These are phyloP conservation scores for Python bivittatus DNA, from an alignment of 2,113 vertebrate genomes.

Conservation along the genomic window DNA sequence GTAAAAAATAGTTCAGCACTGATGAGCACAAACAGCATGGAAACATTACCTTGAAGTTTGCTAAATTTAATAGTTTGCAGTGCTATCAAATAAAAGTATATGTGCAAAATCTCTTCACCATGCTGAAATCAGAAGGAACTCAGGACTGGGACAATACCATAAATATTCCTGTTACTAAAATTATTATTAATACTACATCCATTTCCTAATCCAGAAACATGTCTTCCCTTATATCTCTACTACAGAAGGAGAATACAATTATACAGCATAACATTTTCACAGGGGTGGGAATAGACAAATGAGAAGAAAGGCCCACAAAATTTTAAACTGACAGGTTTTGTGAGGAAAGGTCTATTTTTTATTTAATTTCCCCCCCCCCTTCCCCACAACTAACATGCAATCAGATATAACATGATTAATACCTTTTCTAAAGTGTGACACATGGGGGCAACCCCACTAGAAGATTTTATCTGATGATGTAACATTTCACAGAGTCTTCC, in stretches of 20 bases:
- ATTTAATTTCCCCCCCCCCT: not conserved
- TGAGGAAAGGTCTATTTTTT: not conserved
- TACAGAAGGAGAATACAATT: conserved; percentile 23
- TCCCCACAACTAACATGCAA: conserved; percentile 3
- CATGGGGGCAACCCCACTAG: not conserved
- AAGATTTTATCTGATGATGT: conserved; percentile 2
- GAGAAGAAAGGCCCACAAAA: not conserved
- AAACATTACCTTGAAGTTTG: not conserved
- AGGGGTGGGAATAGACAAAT: not conserved
- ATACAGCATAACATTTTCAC: conserved; percentile 16
- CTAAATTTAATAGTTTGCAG: not conserved
- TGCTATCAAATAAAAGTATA: not conserved
- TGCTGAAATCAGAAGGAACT: not conserved
- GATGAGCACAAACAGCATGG: not conserved
- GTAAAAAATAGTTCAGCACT: not conserved
- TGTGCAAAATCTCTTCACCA: not conserved
- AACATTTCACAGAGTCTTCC: conserved; percentile 9
- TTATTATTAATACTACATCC: not conserved
- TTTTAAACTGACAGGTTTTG: not conserved
- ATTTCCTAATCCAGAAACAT: not conserved
- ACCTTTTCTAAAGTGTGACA: fast-evolving
- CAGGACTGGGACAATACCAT: not conserved
- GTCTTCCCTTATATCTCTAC: not conserved
- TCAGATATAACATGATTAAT: not conserved
- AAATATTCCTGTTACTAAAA: not conserved